phyloP scores from a whole-genome alignment of 2,888 invertebrate genomes.

The Spodoptera picta region DNA sequence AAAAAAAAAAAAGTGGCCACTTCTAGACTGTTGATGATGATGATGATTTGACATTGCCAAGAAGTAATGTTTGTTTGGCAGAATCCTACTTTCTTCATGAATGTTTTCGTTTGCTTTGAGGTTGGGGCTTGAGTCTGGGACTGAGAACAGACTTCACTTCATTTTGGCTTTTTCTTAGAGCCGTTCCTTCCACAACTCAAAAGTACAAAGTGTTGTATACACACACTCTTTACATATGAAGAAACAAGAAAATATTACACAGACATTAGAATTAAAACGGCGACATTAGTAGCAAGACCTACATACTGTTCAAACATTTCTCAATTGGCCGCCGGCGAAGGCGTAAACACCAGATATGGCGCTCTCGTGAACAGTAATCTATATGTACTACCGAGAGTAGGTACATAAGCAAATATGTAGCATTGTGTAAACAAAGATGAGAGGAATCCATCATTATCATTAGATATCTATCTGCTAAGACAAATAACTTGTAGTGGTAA shows the following conservation, averaged over 20 bases:
- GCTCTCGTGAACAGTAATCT: conserved; percentile 56
- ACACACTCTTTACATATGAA: conserved; percentile 1
- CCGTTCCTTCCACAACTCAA: no score
- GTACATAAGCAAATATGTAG: conserved; percentile 18
- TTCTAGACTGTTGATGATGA: no score
- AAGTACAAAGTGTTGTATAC: no score
- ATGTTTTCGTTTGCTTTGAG: no score
- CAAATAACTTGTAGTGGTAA: no score
- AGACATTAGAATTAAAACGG: conserved; percentile 42
- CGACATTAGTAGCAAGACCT: conserved; percentile 54
- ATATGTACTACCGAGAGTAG: conserved; percentile 37
- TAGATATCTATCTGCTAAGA: neutral
- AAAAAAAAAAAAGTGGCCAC: no score
- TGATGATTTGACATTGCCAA: no score
- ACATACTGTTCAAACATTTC: conserved; percentile 70
- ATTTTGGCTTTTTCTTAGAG: no score
- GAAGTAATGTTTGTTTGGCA: no score
- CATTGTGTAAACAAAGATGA: conserved; percentile 39
- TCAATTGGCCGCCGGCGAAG: conserved; percentile 59
- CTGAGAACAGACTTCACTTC: no score
- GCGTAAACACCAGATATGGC: conserved; percentile 58
- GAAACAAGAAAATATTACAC: conserved; percentile 17
- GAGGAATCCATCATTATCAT: conserved; percentile 37
- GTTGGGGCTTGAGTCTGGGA: no score
- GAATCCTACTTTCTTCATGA: no score